phyloP scores from a whole-genome alignment of 2,888 invertebrate species.

The Acleris cristana region DNA sequence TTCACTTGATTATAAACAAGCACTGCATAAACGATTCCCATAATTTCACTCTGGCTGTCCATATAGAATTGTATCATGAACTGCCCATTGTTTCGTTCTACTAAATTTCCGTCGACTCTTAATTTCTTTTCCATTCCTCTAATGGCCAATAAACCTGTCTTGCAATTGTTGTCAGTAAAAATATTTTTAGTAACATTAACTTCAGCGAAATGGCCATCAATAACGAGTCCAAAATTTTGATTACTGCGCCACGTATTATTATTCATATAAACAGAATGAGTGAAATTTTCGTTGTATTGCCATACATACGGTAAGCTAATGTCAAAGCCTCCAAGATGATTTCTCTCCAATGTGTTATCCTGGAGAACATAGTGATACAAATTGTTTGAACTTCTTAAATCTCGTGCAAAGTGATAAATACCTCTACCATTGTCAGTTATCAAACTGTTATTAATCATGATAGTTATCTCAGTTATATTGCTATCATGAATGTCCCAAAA shows the following conservation, averaged over 20 bases:
- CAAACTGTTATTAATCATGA: slow-evolving; percentile 93
- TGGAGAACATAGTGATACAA: slow-evolving; percentile 97
- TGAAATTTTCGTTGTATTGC: slow-evolving; percentile 97
- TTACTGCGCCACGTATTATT: slow-evolving; percentile 96
- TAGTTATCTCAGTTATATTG: slow-evolving; percentile 94
- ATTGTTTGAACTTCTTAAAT: slow-evolving; percentile 97
- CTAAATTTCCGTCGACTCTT: slow-evolving; percentile 90
- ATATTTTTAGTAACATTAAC: slow-evolving; percentile 93
- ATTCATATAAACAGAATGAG: slow-evolving; percentile 93
- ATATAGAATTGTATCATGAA: slow-evolving; percentile 94
- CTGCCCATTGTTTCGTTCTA: slow-evolving; percentile 91
- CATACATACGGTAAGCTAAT: slow-evolving; percentile 96
- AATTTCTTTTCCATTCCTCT: slow-evolving; percentile 99
- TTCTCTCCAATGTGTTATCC: slow-evolving; percentile 93
- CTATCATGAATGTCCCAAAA: slow-evolving; percentile 93
- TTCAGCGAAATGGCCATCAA: slow-evolving; percentile 97
- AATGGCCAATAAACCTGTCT: slow-evolving; percentile 90
- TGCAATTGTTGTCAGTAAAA: slow-evolving; percentile 94
- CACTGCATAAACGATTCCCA: slow-evolving; percentile 91
- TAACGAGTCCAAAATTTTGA: slow-evolving; percentile 90
- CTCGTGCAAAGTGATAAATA: slow-evolving; percentile 94
- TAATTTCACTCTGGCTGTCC: slow-evolving; percentile 96
- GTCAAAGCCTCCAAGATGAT: slow-evolving; percentile 93
- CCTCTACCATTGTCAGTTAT: slow-evolving; percentile 95
- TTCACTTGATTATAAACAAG: slow-evolving; percentile 91